phyloP scores from a whole-genome alignment of 1,140 invertebrate species.

The Mizuhopecten yessoensis region DNA sequence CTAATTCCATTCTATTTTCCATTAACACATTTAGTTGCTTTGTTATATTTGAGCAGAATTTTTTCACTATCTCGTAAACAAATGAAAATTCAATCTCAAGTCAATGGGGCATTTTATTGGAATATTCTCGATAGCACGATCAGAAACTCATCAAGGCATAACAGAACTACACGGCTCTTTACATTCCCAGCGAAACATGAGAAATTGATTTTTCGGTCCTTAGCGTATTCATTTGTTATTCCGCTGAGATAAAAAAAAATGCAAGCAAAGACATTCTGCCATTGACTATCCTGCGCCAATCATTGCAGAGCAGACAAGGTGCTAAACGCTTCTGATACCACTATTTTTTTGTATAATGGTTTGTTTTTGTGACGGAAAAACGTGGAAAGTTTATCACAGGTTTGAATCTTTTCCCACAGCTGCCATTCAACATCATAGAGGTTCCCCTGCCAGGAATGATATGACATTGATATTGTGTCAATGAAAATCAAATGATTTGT shows the following conservation, averaged over 20 bases:
- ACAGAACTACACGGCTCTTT: neutral
- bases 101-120: neutral
- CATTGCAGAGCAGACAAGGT: neutral
- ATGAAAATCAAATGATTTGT: no score
- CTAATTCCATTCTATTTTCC: no score
- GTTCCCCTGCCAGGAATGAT: no score
- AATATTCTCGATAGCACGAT: neutral
- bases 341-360: neutral
- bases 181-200: constrained; percentile 7
- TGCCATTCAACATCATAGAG: no score
- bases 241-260: neutral
- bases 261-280: neutral
- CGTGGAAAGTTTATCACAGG: neutral
- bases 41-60: no score
- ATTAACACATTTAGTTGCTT: no score
- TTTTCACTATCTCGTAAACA: neutral
- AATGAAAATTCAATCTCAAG: neutral
- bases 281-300: neutral
- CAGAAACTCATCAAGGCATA: neutral
- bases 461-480: neutral
- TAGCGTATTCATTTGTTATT: constrained; percentile 11
- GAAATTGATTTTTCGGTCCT: constrained; percentile 10
- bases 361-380: neutral
- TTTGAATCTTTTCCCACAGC: neutral
- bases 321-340: neutral